phyloP scores from a whole-genome alignment of 92 coral and sea anemone genomes.

The Actinostola sp. region DNA sequence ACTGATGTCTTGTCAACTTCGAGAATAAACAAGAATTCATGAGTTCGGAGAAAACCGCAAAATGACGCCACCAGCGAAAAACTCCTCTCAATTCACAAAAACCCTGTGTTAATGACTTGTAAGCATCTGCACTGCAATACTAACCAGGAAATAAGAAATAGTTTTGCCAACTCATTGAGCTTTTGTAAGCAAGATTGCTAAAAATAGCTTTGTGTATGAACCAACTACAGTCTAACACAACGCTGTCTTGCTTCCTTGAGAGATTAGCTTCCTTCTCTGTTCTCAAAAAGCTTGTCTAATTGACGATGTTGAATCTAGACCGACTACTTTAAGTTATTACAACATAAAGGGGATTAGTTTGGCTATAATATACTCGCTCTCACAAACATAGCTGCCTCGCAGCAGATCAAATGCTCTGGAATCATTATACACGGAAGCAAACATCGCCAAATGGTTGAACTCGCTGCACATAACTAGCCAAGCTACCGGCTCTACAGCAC shows the following conservation, averaged over 20 bases:
- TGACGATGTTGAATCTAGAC: neutral
- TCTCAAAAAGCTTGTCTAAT: neutral
- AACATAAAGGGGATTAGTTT: neutral
- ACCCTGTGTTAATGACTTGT: slow-evolving; percentile 1
- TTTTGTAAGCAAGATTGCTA: slow-evolving; percentile 11
- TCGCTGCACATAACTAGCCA: too few species aligned
- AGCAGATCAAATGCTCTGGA: neutral
- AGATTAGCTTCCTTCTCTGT: neutral
- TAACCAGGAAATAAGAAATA: neutral
- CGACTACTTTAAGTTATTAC: neutral
- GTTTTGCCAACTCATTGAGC: slow-evolving; percentile 13
- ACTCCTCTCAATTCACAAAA: neutral
- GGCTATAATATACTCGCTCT: neutral
- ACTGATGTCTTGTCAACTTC: slow-evolving; percentile 6
- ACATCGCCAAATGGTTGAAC: neutral
- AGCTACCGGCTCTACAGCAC: neutral
- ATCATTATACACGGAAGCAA: slow-evolving; percentile 28
- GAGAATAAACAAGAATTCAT: slow-evolving; percentile 26
- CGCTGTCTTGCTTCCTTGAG: slow-evolving; percentile 20
- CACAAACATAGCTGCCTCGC: neutral
- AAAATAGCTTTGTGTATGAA: slow-evolving; percentile 2
- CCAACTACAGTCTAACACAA: neutral
- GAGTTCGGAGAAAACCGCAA: slow-evolving; percentile 19
- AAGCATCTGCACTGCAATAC: neutral
- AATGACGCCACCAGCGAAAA: slow-evolving; percentile 9